A percentile compares a stretch with the other conserved stretches of the same genome.
phyloP scores from a whole-genome alignment of 2,797 vertebrate species.

The Apogon talboti region DNA sequence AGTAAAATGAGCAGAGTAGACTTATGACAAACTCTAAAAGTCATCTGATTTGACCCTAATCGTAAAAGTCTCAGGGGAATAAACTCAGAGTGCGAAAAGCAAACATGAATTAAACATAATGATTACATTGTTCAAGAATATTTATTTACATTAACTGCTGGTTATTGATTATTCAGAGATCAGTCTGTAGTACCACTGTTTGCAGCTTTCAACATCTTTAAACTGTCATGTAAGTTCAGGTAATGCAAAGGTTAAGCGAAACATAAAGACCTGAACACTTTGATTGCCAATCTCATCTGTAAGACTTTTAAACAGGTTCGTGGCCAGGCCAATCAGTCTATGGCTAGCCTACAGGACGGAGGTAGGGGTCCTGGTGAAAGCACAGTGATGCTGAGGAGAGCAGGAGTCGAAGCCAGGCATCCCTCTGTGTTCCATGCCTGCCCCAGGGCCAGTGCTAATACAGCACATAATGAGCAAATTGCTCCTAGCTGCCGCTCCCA shows the following conservation, averaged over 20 bases:
- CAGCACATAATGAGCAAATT: conserved; percentile 83
- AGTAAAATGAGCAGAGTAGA: background rate
- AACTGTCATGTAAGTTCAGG: background rate
- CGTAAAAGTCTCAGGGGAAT: background rate
- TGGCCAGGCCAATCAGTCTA: conserved; percentile 41
- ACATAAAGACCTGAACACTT: background rate
- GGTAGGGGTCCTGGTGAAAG: conserved; percentile 71
- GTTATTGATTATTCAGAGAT: conserved; percentile 12
- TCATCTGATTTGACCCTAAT: background rate
- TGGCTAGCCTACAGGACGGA: conserved; percentile 41
- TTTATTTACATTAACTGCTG: conserved; percentile 1
- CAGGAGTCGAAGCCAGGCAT: conserved; percentile 67
- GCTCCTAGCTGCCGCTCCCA: conserved; percentile 83
- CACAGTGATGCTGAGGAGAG: conserved; percentile 58
- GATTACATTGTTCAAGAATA: conserved; percentile 23
- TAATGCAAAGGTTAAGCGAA: background rate
- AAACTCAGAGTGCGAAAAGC: background rate
- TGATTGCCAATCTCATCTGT: background rate
- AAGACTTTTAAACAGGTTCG: conserved; percentile 23
- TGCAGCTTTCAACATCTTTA: background rate
- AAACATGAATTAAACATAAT: conserved; percentile 44
- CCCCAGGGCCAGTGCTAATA: conserved; percentile 80
- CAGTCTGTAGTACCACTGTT: background rate
- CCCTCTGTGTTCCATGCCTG: conserved; percentile 81
- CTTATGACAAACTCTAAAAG: background rate